Evolutionary conservation across 2,888 invertebrate species (phyloP), one percentile per base, ranked within the genome.

Genomic region (Drosophila buzzatii): DNA sequence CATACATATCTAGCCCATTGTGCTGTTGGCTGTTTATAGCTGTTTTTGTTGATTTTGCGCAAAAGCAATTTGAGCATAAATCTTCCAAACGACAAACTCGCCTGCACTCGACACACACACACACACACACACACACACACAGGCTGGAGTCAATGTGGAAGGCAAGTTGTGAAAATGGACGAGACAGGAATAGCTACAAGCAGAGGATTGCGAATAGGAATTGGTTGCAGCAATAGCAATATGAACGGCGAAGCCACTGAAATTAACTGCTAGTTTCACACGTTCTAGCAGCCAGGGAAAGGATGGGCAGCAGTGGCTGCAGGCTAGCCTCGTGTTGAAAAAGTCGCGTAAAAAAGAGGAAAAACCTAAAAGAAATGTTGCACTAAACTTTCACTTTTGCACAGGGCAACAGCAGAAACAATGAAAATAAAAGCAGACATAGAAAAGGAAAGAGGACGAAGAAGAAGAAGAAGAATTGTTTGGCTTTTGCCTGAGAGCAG

Each of bases 11-110:
- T n/a, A 20, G 8, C n/a, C 73, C 84, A 81, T 67, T 72, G 84
- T 68, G 44, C 51, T 7, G 14, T 14, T 47, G 52, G 45, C 44
- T 27, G 39, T 56, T 41, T 49, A 39, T 33, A 60, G 57, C 52
- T 64, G 74, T 72, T 76, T 85, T 85, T 79, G 82, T 89, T 76
- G 85, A 85, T 82, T 76, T 82, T 82, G 80, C 76, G 82, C 84
- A 83, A 87, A 85, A 87, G 89, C 89, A 89, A 87, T 89, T 87
- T 85, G 73, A 39, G 62, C 83, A 89, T 87, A 87, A 87, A 89
- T 87, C 87, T 89, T 84, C 47, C 68, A 67, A 85, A 74, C 89
- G 89, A 85, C 85, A 85, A 88, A 85, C 85, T 81, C 72, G 61
- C 74, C 79, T 31, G 65, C 73, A 60, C 73, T 55, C 73, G 61